Percentiles rank a stretch among this genome's conserved stretches.
Conservation (phyloP, 2,888 invertebrate genomes). For the Agrochola litura region DNA sequence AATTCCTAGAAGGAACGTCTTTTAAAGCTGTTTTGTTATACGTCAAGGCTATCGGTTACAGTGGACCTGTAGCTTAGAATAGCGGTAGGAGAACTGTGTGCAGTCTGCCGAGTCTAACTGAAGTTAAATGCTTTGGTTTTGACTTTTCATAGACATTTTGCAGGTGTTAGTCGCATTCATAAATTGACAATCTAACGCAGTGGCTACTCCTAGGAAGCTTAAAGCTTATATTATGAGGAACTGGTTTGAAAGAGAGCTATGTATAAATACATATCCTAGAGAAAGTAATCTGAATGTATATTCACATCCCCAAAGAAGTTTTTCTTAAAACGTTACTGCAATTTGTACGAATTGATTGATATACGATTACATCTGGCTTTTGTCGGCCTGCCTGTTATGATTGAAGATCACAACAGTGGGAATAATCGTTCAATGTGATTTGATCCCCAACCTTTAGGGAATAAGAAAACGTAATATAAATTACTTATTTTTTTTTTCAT, state of each 20-base stretch:
- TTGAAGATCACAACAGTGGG: not conserved
- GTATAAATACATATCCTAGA: not conserved
- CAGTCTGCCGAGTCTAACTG: not conserved
- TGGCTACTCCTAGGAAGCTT: not conserved
- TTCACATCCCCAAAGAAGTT: not conserved
- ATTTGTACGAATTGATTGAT: not conserved
- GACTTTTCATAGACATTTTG: too few relatives aligned
- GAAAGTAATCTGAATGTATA: not conserved
- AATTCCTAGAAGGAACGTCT: constrained; percentile 4
- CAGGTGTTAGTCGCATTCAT: not conserved
- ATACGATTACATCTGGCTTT: not conserved
- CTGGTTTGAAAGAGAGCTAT: not conserved
- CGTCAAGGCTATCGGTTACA: not conserved
- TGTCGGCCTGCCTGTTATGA: too few relatives aligned
- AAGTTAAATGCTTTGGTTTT: too few relatives aligned
- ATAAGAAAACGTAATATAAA: constrained; percentile 22
- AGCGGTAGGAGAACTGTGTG: not conserved
- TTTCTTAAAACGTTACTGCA: not conserved
- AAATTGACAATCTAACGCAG: not conserved
- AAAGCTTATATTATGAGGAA: not conserved
- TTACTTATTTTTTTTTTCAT: constrained; percentile 4
- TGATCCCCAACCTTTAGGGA: constrained; percentile 2
- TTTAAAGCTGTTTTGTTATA: constrained; percentile 18
- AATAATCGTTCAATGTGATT: constrained; percentile 10
- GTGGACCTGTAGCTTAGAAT: constrained; percentile 5